phyloP scores from a whole-genome alignment of 2,113 vertebrate genomes.

The Lepisosteus osseus region DNA sequence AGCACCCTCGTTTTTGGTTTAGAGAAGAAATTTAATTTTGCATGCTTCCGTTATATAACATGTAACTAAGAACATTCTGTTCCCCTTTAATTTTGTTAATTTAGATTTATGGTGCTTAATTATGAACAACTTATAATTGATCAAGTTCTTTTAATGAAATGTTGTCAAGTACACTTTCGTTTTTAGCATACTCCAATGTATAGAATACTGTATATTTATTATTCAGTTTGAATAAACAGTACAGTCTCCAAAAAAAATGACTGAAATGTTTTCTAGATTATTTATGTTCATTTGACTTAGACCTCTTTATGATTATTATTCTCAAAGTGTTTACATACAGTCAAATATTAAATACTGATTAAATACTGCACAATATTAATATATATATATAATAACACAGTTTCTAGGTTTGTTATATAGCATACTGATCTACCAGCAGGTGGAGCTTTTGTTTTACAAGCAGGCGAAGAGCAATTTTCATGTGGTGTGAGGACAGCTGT shows the following conservation, averaged over 20 bases:
- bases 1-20: not conserved
- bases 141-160: not conserved
- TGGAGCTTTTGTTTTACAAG: constrained; percentile 18
- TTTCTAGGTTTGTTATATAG: not conserved
- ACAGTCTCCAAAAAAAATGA: constrained; percentile 2
- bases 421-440: constrained; percentile 17
- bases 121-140: constrained; percentile 7
- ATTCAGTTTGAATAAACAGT: constrained; percentile 20
- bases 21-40: constrained; percentile 6
- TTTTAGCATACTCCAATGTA: constrained; percentile 9
- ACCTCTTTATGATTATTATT: not conserved
- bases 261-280: not conserved
- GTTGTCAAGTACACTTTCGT: constrained; percentile 12
- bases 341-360: not conserved
- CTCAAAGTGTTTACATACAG: not conserved
- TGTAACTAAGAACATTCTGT: constrained; percentile 12
- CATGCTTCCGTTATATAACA: constrained; percentile 14
- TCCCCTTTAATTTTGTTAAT: not conserved
- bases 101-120: no score
- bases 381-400: not conserved
- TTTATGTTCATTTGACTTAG: not conserved
- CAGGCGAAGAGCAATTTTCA: no score
- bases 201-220: constrained; percentile 19
- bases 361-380: not conserved
- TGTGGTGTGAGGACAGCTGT: no score